Base-by-base conservation (phyloP, 2,113 vertebrate species). In the Illadopsis cleaveri region DNA sequence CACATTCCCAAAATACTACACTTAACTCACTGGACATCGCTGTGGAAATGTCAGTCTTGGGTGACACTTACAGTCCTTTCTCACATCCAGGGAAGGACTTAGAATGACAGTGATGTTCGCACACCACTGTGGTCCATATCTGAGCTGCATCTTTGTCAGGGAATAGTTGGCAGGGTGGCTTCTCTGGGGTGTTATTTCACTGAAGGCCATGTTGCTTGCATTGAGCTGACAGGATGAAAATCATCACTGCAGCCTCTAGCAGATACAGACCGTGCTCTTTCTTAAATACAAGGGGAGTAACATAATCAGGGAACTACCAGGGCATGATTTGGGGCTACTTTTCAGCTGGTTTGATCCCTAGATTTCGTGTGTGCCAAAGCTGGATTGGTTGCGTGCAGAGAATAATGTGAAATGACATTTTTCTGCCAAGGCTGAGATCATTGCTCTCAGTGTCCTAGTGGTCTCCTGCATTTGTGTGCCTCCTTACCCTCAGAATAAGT, bases 221-320 rank as follows among this genome's bases (percentile, higher is more conserved):
- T 14, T 15, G 44, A 60, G 28, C 0, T 81, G 44, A 23, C 30
- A 61, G n/a, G 13, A 19, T 33, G 56, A 62, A 81, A 81, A 31
- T 31, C 19, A 17, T 38, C 58, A 11, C 51, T 89, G 62, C 35
- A 65, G 38, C 19, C 71, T 89, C 28, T 65, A 25, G 13, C 20
- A n/a, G 28, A 22, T 45, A 9, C 2, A 75, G 42, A 30, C 14
- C 0, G 0, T 35, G 25, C 19, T 57, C 19, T 65, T 80, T n/a
- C 54, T 57, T 57, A 81, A 78, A 47, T 40, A 37, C 19, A 21
- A 30, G 15, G 12, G 8, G 14, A 50, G 6, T 75, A 38, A 50
- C 11, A 24, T 35, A 45, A 14, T 35, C 7, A 66, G 44, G 25
- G 21, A 50, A 33, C 35, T 27, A 42, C 2, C 80, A 68, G 60